These are phyloP conservation scores for Heliconius hewitsoni DNA, from an alignment of 1,140 invertebrate genomes.

Conservation along the genomic window DNA sequence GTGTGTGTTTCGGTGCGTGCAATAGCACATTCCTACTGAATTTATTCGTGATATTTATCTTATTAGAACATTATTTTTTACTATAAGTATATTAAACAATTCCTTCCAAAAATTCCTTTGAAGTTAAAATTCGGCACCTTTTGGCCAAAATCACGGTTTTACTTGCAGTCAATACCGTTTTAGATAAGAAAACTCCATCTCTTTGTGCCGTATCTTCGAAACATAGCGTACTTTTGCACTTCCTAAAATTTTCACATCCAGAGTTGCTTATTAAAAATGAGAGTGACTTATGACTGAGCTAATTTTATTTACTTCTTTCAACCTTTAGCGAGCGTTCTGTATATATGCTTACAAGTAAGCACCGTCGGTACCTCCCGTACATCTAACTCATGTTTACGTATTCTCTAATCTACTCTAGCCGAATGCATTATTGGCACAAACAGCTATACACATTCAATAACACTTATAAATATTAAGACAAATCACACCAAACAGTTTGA, in stretches of 20 bases:
- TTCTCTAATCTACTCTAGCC: conserved; percentile 68
- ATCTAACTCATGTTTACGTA: conserved; percentile 57
- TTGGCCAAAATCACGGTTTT: conserved; percentile 35
- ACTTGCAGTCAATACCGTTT: conserved; percentile 17
- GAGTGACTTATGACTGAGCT: conserved; percentile 37
- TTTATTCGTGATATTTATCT: conserved; percentile 58
- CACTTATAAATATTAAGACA: conserved; percentile 75
- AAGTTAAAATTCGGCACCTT: conserved; percentile 43
- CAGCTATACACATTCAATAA: conserved; percentile 76
- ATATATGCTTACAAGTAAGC: conserved; percentile 46
- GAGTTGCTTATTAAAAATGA: conserved; percentile 38
- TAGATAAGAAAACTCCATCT: conserved; percentile 7
- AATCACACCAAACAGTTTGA: conserved; percentile 75
- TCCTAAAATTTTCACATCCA: conserved; percentile 24
- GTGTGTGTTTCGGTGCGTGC: conserved; percentile 79
- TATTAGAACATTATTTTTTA: conserved; percentile 61
- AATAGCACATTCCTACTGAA: conserved; percentile 79
- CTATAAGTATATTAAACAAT: conserved; percentile 67
- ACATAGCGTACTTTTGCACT: conserved; percentile 3
- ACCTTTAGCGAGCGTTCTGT: conserved; percentile 72
- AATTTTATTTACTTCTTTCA: conserved; percentile 58
- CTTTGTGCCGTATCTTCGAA: neutral
- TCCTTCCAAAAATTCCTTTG: conserved; percentile 75
- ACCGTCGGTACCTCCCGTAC: conserved; percentile 49
- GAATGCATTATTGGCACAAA: conserved; percentile 63